Evolutionary conservation across 1,140 invertebrate genomes (phyloP).

Genomic region (Dinoponera quadriceps): DNA sequence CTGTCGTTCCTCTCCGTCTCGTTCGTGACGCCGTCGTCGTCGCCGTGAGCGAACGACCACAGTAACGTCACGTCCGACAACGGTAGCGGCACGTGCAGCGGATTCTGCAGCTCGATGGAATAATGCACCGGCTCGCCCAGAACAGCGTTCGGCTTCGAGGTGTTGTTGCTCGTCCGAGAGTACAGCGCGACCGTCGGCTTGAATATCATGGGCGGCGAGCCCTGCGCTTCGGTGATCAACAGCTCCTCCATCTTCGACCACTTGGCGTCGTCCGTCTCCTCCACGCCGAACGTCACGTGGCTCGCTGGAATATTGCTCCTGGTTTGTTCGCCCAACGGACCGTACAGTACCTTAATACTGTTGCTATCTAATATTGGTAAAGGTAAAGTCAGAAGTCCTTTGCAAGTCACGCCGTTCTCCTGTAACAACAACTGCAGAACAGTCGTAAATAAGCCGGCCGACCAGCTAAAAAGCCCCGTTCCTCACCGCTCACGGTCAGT

Average conservation of each 20-base stretch:
- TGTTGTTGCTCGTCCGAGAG: conserved; percentile 88
- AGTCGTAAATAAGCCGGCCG: not conserved
- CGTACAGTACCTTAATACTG: conserved; percentile 89
- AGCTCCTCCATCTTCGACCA: conserved; percentile 93
- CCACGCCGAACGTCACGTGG: conserved; percentile 77
- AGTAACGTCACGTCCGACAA: conserved; percentile 91
- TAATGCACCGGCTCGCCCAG: conserved; percentile 93
- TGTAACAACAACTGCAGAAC: conserved; percentile 83
- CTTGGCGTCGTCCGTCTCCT: conserved; percentile 82
- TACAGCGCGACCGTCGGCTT: conserved; percentile 91
- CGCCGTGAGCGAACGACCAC: conserved; percentile 90
- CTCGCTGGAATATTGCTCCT: conserved; percentile 76
- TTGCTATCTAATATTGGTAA: conserved; percentile 89
- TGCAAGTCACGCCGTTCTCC: conserved; percentile 84
- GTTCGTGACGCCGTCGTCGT: conserved; percentile 81
- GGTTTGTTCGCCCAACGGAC: conserved; percentile 82
- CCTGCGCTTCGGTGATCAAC: conserved; percentile 90
- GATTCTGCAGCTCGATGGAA: conserved; percentile 92
- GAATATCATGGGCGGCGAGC: conserved; percentile 91
- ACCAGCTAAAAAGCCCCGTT: no score
- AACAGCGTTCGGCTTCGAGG: conserved; percentile 89
- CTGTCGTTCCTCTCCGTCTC: conserved; percentile 73
- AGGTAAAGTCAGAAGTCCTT: conserved; percentile 87
- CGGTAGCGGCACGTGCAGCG: conserved; percentile 91
- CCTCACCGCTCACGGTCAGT: no score